phyloP scores from a whole-genome alignment of 2,888 invertebrate species.

The Nomada flava region DNA sequence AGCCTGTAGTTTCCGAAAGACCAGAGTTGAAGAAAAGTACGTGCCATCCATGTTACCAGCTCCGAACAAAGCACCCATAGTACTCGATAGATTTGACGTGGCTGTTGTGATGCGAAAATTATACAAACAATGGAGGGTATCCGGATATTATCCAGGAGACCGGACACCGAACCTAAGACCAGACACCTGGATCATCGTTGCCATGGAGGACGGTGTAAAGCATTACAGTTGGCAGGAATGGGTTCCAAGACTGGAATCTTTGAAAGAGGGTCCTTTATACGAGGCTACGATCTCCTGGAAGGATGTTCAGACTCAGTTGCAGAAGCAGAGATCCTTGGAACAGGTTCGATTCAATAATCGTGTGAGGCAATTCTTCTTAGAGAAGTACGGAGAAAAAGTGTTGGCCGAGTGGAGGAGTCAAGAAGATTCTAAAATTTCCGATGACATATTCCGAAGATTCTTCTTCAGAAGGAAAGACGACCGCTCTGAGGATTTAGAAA shows the following conservation, averaged over 20 bases:
- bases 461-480: constrained; percentile 78
- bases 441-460: constrained; percentile 79
- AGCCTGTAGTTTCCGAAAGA: constrained; percentile 77
- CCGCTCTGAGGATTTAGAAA: constrained; percentile 61
- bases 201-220: constrained; percentile 76
- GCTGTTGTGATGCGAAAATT: constrained; percentile 77
- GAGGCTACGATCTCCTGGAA: constrained; percentile 82
- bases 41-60: constrained; percentile 80
- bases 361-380: constrained; percentile 78
- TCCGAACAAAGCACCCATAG: constrained; percentile 77
- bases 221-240: constrained; percentile 81
- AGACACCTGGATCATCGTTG: constrained; percentile 80
- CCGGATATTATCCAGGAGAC: constrained; percentile 77
- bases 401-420: constrained; percentile 78
- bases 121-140: constrained; percentile 75
- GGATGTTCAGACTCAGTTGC: constrained; percentile 75
- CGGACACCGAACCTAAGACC: constrained; percentile 72
- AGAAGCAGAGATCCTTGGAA: constrained; percentile 74
- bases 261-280: constrained; percentile 79
- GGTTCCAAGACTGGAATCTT: constrained; percentile 78
- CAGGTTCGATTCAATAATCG: constrained; percentile 79
- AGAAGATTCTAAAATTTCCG: constrained; percentile 77
- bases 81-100: constrained; percentile 78
- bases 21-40: constrained; percentile 77
- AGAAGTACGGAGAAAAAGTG: constrained; percentile 79